Percentiles rank a stretch among this genome's conserved stretches.
These are phyloP conservation scores for Tapera naevia DNA, from an alignment of 2,797 vertebrate species.

Conservation along the genomic window DNA sequence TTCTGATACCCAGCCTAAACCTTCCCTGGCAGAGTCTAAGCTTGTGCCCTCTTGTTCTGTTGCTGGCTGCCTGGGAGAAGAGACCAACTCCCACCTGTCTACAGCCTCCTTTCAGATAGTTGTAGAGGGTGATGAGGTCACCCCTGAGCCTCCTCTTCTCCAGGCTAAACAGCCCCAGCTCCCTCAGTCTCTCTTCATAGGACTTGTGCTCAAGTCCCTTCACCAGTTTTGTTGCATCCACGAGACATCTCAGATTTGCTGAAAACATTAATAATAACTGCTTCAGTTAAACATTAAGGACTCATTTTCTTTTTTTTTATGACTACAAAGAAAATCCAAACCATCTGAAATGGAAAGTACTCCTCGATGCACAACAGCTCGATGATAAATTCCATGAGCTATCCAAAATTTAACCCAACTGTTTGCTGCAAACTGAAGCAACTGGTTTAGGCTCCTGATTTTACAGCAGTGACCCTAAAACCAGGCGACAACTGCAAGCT, in stretches of 20 bases:
- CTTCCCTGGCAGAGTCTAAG: too few species aligned
- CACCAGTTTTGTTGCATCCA: too few species aligned
- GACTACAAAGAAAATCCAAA: constrained; percentile 27
- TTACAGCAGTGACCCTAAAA: background rate
- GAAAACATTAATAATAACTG: background rate
- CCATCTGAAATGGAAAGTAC: constrained; percentile 52
- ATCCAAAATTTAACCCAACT: background rate
- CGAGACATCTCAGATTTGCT: background rate
- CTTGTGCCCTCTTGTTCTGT: too few species aligned
- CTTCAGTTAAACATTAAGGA: background rate
- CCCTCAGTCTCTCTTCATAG: too few species aligned
- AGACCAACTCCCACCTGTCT: too few species aligned
- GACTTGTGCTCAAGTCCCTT: too few species aligned
- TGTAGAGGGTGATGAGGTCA: too few species aligned
- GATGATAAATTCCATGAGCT: background rate
- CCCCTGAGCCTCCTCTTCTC: too few species aligned
- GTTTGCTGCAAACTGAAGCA: background rate
- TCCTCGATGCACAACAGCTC: background rate
- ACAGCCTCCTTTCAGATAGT: too few species aligned
- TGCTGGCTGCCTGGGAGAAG: too few species aligned
- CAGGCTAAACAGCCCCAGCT: too few species aligned
- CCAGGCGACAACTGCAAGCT: rapidly evolving
- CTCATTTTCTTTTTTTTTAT: background rate
- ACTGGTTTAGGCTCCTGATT: background rate
- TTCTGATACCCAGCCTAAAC: too few species aligned